These are phyloP conservation scores for Antheraea yamamai DNA, from an alignment of 2,888 invertebrate species.

Conservation along the genomic window DNA sequence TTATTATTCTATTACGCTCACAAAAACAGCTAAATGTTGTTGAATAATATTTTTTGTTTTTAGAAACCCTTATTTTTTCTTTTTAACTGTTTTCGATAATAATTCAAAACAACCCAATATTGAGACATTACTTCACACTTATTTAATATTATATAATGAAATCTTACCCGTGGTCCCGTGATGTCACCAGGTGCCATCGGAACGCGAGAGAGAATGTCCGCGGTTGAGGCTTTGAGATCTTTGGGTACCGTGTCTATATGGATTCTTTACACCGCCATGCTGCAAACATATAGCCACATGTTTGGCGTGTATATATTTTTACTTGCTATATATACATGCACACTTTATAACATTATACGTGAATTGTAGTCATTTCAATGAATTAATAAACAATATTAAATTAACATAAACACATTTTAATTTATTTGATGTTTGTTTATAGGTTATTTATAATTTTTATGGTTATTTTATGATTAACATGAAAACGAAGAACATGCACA, in stretches of 20 bases:
- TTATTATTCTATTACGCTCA: no score
- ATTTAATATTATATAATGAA: background rate
- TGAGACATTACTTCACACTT: background rate
- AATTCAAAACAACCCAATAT: background rate
- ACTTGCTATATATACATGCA: background rate
- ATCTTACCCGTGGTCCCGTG: constrained; percentile 86
- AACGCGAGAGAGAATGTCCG: constrained; percentile 85
- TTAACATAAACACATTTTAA: background rate
- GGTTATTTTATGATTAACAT: background rate
- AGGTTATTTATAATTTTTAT: background rate
- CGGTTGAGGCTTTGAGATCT: constrained; percentile 90
- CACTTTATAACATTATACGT: background rate
- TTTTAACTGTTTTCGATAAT: background rate
- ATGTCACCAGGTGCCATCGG: constrained; percentile 91
- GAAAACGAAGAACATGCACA: constrained; percentile 1
- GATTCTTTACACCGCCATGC: constrained; percentile 84
- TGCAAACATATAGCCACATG: constrained; percentile 59
- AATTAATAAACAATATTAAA: background rate
- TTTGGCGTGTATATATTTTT: constrained; percentile 23
- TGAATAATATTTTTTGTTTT: no score
- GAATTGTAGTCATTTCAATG: background rate
- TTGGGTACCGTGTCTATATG: constrained; percentile 83
- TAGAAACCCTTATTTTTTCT: no score
- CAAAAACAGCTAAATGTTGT: no score
- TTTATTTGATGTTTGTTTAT: background rate